These are phyloP conservation scores for Gallinago jamesoni DNA, from an alignment of 2,113 vertebrate genomes.

Conservation along the genomic window DNA sequence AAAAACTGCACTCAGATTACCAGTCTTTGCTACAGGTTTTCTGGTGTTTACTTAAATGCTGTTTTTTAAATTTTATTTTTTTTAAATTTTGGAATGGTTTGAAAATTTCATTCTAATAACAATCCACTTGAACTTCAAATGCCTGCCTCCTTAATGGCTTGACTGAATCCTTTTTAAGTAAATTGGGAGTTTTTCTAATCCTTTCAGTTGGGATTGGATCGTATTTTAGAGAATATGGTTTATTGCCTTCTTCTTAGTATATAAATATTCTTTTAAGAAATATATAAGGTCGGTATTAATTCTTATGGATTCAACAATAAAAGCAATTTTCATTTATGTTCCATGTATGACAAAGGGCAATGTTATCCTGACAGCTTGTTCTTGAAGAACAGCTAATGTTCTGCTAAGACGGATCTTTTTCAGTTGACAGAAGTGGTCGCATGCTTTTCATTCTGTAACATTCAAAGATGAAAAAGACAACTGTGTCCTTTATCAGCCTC, in stretches of 20 bases:
- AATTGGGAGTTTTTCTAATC: background rate
- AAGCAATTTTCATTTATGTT: background rate
- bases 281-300: background rate
- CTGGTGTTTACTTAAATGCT: constrained; percentile 5
- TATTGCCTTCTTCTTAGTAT: background rate
- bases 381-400: background rate
- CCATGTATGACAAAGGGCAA: background rate
- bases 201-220: background rate
- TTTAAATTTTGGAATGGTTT: background rate
- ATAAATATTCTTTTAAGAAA: background rate
- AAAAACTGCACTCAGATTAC: constrained; percentile 24
- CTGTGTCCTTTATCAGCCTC: background rate
- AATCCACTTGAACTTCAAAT: background rate
- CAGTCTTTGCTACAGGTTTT: constrained; percentile 7
- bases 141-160: background rate
- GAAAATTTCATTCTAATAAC: constrained; percentile 13
- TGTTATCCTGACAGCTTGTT: background rate
- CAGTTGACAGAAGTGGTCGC: background rate
- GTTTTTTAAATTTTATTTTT: background rate
- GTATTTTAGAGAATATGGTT: background rate
- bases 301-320: background rate
- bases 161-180: background rate
- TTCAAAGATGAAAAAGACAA: background rate
- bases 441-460: background rate
- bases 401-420: background rate